A percentile compares a stretch with the other conserved stretches of the same genome.
Conservation (phyloP, 2,888 invertebrate genomes). For the Pinctada fucata region DNA sequence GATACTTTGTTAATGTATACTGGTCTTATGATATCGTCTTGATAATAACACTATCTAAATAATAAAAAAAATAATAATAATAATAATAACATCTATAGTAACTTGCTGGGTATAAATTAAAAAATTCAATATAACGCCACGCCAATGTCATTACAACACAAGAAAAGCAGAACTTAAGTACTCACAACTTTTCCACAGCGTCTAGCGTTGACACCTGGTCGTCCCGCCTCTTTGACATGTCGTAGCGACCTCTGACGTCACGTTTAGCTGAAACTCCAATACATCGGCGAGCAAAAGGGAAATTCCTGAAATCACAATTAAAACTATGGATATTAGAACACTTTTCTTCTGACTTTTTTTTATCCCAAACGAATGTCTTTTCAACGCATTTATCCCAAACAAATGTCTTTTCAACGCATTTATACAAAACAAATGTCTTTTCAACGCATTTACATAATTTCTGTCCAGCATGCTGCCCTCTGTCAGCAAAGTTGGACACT, state of each 20-base stretch:
- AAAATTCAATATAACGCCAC: no score
- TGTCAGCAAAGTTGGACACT: no score
- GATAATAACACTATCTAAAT: no score
- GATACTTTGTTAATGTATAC: no score
- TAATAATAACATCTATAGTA: background rate
- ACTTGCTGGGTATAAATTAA: no score
- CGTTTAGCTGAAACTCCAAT: conserved; percentile 58
- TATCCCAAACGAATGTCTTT: background rate
- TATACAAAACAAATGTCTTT: no score
- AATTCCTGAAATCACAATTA: conserved; percentile 43
- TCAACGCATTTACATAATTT: no score
- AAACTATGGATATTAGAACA: background rate
- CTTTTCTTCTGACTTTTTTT: background rate
- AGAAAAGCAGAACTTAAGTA: background rate
- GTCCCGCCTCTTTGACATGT: background rate
- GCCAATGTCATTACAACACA: background rate
- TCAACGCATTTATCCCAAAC: no score
- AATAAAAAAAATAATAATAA: background rate
- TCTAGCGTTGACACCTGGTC: background rate
- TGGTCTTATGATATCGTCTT: no score
- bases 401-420: no score
- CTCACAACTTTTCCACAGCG: background rate
- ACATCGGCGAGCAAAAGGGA: conserved; percentile 54
- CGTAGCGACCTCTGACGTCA: conserved; percentile 29
- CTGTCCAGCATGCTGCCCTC: no score